These are phyloP conservation scores for Drosophila dunni DNA, from an alignment of 1,140 invertebrate genomes.

Conservation along the genomic window DNA sequence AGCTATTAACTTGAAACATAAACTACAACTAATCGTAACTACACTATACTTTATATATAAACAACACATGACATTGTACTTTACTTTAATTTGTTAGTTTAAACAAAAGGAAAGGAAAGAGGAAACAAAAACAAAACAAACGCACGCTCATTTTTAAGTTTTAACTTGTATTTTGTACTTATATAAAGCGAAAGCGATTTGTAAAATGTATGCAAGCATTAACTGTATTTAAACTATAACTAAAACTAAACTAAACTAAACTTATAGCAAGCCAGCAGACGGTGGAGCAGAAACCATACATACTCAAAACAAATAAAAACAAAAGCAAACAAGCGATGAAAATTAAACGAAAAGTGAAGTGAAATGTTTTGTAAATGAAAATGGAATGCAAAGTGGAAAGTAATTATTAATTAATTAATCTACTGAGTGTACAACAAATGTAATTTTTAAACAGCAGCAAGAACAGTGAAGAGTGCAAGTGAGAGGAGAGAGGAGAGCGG, in stretches of 20 bases:
- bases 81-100: conserved; percentile 42
- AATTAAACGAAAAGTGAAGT: conserved; percentile 21
- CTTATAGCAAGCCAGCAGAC: too few species aligned
- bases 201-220: conserved; percentile 32
- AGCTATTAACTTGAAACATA: conserved; percentile 41
- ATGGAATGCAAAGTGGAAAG: conserved; percentile 56
- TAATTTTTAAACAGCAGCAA: conserved; percentile 53
- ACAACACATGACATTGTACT: conserved; percentile 48
- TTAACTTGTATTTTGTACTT: conserved; percentile 76
- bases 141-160: conserved; percentile 72
- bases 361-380: conserved; percentile 62
- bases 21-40: conserved; percentile 39
- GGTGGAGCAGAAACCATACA: conserved; percentile 40
- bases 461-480: conserved; percentile 35
- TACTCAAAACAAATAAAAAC: conserved; percentile 48
- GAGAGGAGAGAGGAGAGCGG: conserved; percentile 1
- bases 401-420: conserved; percentile 75
- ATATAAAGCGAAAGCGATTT: conserved; percentile 54
- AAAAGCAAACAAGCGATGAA: neutral
- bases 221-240: conserved; percentile 41
- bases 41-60: conserved; percentile 20
- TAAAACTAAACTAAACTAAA: conserved; percentile 22
- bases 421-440: conserved; percentile 57
- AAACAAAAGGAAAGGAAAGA: too few species aligned
- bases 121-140: neutral